Percentiles rank a stretch among this genome's conserved stretches.
Evolutionary conservation across 2,113 vertebrate species (phyloP).

Genomic region (Gadus chalcogrammus): DNA sequence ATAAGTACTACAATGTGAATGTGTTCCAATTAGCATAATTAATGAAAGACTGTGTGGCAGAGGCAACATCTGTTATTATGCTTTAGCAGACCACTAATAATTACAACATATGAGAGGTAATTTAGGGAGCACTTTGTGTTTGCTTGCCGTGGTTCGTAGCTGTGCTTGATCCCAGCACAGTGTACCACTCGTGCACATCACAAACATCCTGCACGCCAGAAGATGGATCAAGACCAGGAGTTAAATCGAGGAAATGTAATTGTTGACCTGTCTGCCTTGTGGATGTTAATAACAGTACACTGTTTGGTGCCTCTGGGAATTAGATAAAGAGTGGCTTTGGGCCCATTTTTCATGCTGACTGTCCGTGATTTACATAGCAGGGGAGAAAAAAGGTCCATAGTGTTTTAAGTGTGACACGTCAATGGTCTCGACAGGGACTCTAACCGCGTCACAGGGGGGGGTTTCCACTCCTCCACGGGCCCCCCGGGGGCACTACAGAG

Average conservation of each 20-base stretch:
- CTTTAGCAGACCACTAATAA: neutral
- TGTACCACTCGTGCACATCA: neutral
- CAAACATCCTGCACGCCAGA: neutral
- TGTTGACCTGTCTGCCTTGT: neutral
- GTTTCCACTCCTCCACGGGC: no score
- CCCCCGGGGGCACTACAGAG: no score
- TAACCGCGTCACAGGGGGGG: no score
- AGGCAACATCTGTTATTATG: constrained; percentile 19
- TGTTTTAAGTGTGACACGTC: no score
- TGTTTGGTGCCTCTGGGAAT: no score
- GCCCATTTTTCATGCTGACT: no score
- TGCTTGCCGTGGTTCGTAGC: neutral
- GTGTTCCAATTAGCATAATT: constrained; percentile 56
- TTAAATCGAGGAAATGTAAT: neutral
- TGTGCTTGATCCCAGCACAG: constrained; percentile 18
- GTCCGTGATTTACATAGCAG: no score
- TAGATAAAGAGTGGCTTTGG: no score
- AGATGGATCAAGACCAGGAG: constrained; percentile 3
- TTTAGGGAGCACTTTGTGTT: neutral
- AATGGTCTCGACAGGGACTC: no score
- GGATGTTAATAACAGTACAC: no score
- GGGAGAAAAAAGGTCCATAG: no score
- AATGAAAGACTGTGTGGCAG: constrained; percentile 45
- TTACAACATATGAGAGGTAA: constrained; percentile 4
- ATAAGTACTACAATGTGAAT: constrained; percentile 6